These are phyloP conservation scores for Champsocephalus esox DNA, from an alignment of 2,797 vertebrate genomes.

Conservation along the genomic window DNA sequence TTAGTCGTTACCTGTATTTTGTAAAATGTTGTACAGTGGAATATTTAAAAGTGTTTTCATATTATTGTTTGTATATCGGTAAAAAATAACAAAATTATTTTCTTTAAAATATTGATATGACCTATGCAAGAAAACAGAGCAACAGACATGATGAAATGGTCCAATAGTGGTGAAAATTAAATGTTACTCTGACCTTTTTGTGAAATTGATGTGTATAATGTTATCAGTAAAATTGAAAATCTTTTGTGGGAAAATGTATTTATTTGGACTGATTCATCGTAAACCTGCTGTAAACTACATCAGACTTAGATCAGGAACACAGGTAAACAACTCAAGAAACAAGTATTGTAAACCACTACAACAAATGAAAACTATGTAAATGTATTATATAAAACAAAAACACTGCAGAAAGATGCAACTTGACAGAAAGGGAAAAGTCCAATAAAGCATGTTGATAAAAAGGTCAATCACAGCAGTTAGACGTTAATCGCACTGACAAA, in stretches of 20 bases:
- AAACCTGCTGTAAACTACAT: background rate
- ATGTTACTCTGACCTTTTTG: constrained; percentile 19
- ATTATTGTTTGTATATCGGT: constrained; percentile 26
- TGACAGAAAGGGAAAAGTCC: no score
- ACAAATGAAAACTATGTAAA: background rate
- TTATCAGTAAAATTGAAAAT: constrained; percentile 45
- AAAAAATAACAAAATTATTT: constrained; percentile 24
- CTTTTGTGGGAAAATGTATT: constrained; percentile 2
- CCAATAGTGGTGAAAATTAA: constrained; percentile 8
- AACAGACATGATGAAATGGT: constrained; percentile 19
- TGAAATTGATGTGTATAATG: constrained; percentile 46
- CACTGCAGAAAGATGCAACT: no score
- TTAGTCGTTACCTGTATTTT: constrained; percentile 26
- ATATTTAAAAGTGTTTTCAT: constrained; percentile 33
- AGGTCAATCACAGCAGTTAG: no score
- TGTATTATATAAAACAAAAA: background rate
- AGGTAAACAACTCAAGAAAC: background rate
- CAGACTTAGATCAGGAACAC: background rate
- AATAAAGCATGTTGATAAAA: no score
- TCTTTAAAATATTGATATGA: constrained; percentile 4
- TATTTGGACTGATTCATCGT: background rate
- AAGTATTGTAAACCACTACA: background rate
- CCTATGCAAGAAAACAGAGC: constrained; percentile 58
- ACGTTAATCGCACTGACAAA: no score
- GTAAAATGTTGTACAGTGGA: constrained; percentile 59